Percentiles rank a stretch among this genome's conserved stretches.
These are phyloP conservation scores for Macrotus californicus DNA, from an alignment of 2,113 vertebrate genomes.

Conservation along the genomic window DNA sequence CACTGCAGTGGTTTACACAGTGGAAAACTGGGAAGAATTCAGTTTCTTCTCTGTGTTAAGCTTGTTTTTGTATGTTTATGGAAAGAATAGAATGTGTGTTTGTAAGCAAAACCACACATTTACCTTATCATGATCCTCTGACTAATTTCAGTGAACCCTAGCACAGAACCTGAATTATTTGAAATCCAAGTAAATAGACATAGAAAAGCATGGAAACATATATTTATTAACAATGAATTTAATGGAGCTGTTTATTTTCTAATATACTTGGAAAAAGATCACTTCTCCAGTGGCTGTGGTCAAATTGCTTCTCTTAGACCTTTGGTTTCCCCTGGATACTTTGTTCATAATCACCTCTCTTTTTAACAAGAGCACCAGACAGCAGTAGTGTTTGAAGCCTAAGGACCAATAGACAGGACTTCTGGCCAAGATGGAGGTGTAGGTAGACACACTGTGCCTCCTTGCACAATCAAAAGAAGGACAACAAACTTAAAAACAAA, in stretches of 20 bases:
- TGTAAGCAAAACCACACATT: neutral
- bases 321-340: neutral
- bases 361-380: neutral
- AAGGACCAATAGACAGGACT: too few relatives aligned
- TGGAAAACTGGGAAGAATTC: neutral
- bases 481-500: too few relatives aligned
- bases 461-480: too few relatives aligned
- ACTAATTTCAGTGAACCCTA: neutral
- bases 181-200: neutral
- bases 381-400: neutral
- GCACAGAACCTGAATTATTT: neutral
- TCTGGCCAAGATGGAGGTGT: too few relatives aligned
- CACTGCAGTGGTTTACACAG: neutral
- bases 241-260: slow-evolving; percentile 3
- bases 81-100: neutral
- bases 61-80: neutral
- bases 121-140: neutral
- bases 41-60: neutral
- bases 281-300: neutral
- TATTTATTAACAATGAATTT: neutral
- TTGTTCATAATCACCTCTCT: neutral
- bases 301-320: neutral
- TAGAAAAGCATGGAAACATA: neutral
- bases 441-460: too few relatives aligned
- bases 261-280: neutral